Evolutionary conservation across 2,113 vertebrate species (phyloP), one percentile per base, ranked within the genome.

Genomic region (Prunella fulvescens): DNA sequence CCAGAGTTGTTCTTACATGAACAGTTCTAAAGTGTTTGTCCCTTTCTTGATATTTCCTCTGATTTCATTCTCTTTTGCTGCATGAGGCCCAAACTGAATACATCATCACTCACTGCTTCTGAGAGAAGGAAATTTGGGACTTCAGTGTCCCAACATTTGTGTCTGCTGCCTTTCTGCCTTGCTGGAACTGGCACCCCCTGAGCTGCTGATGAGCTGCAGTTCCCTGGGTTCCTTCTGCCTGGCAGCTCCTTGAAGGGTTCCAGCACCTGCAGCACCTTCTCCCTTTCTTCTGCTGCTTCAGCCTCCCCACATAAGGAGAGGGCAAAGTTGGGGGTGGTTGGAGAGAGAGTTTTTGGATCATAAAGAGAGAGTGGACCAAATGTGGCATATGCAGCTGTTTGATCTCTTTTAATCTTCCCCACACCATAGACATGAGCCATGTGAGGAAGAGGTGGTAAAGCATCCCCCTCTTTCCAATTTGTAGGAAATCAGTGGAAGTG

Each of bases 131-230:
- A 31, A 14, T 37, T 53, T 2, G 2, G 51, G 44, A 17, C 18
- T 19, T 16, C 1, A 0, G 0, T 7, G 18, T 53, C 57, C 53
- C 65, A 25, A 4, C 3, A 3, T 11, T 54, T 3, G 9, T 44
- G 45, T 14, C 57, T 65, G 16, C 18, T 24, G 2, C 14, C 28
- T 24, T 33, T 61, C 45, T 56, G 12, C 33, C 45, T 60, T n/a
- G 40, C 53, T 54, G 40, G 26, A 19, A 1, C 10, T 25, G 31
- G 29, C n/a, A 44, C 37, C 33, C 39, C 47, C 39, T 11, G 61
- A 45, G 56, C 35, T 56, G 54, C 28, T 25, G 50, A 1, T 9
- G 58, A 44, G 47, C 82, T 69, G 71, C 58, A 23, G 1, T 5
- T 83, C 35, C 48, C 28, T 2, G 1, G 28, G 19, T 14, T 62